phyloP scores from a whole-genome alignment of 2,113 vertebrate genomes.

The Muntiacus reevesi region DNA sequence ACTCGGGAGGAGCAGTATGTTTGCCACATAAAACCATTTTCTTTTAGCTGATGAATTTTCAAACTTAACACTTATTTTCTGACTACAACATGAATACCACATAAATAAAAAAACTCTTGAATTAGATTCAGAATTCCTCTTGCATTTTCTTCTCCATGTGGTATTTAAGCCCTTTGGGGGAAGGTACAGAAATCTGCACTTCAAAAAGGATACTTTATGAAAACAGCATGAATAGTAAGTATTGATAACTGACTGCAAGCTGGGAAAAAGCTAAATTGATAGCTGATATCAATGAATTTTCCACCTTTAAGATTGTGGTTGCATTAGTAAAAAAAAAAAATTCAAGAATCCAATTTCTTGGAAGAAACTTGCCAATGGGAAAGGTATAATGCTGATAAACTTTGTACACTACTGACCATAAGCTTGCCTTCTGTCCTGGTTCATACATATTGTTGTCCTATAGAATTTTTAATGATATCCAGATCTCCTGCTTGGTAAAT shows the following conservation, averaged over 20 bases:
- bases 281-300: neutral
- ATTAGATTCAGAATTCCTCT: neutral
- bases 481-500: neutral
- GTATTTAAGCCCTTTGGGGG: neutral
- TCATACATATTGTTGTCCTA: neutral
- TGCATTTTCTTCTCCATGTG: neutral
- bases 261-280: neutral
- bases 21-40: neutral
- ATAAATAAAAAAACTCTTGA: neutral
- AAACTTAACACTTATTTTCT: constrained; percentile 11
- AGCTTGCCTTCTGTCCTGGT: neutral
- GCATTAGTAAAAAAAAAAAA: neutral
- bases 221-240: neutral
- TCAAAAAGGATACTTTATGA: neutral
- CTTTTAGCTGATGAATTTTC: constrained; percentile 9
- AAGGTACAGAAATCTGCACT: neutral
- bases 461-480: neutral
- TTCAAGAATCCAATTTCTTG: neutral
- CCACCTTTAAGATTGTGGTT: neutral
- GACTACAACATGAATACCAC: neutral
- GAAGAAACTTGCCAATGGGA: neutral
- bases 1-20: neutral
- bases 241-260: neutral
- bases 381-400: neutral
- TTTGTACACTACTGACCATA: neutral